Evolutionary conservation across 2,113 vertebrate genomes (phyloP).

Genomic region (Myrmecobius fasciatus): DNA sequence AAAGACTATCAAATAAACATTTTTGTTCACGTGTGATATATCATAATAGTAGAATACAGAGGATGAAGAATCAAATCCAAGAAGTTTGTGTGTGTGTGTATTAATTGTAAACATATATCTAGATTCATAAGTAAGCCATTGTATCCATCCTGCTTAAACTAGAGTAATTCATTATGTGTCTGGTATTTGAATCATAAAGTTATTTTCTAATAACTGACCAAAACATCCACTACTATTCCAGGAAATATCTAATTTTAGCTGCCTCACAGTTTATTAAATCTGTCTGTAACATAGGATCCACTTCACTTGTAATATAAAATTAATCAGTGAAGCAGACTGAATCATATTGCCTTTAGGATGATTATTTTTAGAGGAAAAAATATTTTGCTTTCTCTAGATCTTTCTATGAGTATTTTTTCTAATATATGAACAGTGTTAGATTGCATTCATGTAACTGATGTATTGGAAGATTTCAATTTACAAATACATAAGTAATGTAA

Average conservation of each 20-base stretch:
- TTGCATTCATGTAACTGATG: neutral
- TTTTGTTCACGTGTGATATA: neutral
- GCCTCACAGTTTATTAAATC: neutral
- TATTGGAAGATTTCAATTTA: neutral
- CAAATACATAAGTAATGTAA: neutral
- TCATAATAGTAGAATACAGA: neutral
- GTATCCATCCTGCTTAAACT: too few species aligned
- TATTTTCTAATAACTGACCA: constrained; percentile 13
- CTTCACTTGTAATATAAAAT: neutral
- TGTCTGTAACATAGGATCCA: neutral
- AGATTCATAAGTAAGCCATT: neutral
- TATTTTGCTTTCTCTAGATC: neutral
- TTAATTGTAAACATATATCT: neutral
- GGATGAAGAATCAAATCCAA: neutral
- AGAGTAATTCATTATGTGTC: neutral
- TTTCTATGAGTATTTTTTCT: neutral
- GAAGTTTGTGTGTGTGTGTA: neutral
- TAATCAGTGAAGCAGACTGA: neutral
- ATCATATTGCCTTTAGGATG: neutral
- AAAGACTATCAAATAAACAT: neutral
- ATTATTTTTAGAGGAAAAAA: constrained; percentile 9
- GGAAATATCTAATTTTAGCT: constrained; percentile 24
- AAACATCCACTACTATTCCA: neutral
- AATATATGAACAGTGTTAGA: neutral
- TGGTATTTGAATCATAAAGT: neutral